These are phyloP conservation scores for Villa cingulata DNA, from an alignment of 2,888 invertebrate genomes.

Conservation along the genomic window DNA sequence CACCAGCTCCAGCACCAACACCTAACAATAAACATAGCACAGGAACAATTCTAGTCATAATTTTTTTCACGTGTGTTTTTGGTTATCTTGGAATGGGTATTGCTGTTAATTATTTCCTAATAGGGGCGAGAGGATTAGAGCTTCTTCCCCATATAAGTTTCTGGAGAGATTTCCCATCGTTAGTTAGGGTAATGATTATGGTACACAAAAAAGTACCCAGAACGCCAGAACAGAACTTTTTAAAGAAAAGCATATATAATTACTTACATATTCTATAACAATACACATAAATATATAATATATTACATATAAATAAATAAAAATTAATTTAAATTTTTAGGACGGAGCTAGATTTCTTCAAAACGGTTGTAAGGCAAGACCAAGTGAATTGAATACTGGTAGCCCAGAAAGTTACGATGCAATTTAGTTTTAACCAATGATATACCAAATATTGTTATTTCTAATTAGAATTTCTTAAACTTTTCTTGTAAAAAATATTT, in stretches of 20 bases:
- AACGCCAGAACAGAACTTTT: no score
- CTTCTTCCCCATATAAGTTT: slow-evolving; percentile 60
- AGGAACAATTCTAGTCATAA: slow-evolving; percentile 49
- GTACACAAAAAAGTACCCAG: not conserved
- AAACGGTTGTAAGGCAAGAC: slow-evolving; percentile 14
- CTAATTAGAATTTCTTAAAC: no score
- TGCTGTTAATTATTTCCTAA: slow-evolving; percentile 47
- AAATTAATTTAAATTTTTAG: slow-evolving; percentile 6
- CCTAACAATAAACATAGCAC: slow-evolving; percentile 6
- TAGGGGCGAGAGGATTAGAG: slow-evolving; percentile 59
- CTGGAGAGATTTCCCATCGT: slow-evolving; percentile 54
- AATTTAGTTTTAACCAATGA: slow-evolving; percentile 14
- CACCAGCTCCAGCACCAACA: not conserved
- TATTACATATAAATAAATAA: not conserved
- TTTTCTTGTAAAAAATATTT: no score
- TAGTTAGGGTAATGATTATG: slow-evolving; percentile 45
- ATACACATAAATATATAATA: not conserved
- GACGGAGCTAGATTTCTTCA: slow-evolving; percentile 14
- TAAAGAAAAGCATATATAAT: no score
- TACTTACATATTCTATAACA: not conserved
- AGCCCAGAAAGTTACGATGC: slow-evolving; percentile 15
- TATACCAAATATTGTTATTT: no score
- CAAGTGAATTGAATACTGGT: slow-evolving; percentile 6
- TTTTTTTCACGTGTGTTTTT: slow-evolving; percentile 44
- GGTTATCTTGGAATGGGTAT: slow-evolving; percentile 54